Evolutionary conservation across 2,797 vertebrate genomes (phyloP).

Genomic region (Holocentrus rufus): DNA sequence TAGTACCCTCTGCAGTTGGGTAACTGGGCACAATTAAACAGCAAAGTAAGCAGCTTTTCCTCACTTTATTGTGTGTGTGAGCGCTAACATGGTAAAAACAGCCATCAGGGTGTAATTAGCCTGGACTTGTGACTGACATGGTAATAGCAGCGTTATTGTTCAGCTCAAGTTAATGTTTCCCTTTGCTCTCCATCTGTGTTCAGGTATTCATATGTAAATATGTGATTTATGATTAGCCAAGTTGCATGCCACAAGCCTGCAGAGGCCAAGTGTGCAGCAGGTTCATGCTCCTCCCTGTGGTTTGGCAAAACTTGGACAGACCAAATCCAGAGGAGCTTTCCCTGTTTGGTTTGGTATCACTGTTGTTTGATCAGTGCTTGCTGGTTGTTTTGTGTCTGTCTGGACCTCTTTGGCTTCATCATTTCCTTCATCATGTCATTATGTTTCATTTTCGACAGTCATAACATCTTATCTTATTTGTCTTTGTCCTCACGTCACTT

Average conservation of each 20-base stretch:
- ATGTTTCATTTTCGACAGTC: conserved; percentile 8
- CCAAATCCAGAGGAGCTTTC: not conserved
- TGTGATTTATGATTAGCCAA: not conserved
- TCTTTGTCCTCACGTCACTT: not conserved
- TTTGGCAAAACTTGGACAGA: conserved; percentile 29
- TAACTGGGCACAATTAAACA: too few relatives aligned
- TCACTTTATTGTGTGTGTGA: too few relatives aligned
- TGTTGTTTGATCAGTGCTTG: conserved; percentile 31
- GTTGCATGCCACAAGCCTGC: not conserved
- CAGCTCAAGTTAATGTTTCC: conserved; percentile 21
- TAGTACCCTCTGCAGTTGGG: too few relatives aligned
- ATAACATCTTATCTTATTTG: not conserved
- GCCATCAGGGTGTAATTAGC: too few relatives aligned
- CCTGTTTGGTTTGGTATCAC: conserved; percentile 32
- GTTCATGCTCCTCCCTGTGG: not conserved
- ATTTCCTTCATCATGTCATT: conserved; percentile 1
- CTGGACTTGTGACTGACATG: too few relatives aligned
- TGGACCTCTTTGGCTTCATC: not conserved
- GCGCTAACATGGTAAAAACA: too few relatives aligned
- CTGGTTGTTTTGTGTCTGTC: conserved; percentile 45
- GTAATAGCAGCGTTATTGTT: not conserved
- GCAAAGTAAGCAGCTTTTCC: too few relatives aligned
- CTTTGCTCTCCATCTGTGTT: not conserved
- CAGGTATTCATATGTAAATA: not conserved
- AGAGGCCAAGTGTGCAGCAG: not conserved